Conservation (phyloP, 2,888 invertebrate species). For the Tineola bisselliella region DNA sequence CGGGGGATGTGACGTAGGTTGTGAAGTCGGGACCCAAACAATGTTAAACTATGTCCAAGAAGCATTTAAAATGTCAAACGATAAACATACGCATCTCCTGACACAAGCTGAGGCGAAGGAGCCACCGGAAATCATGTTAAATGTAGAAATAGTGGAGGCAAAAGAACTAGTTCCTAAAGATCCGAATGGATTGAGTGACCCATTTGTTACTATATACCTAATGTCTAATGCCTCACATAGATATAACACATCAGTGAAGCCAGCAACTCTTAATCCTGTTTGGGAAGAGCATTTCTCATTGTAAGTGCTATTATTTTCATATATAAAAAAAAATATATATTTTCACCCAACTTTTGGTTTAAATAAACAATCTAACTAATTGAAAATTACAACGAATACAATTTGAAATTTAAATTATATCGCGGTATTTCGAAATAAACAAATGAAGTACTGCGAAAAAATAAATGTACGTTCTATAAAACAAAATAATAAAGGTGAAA, state of each 20-base stretch:
- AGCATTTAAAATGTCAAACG: constrained; percentile 78
- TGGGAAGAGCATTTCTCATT: constrained; percentile 99
- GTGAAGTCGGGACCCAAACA: constrained; percentile 74
- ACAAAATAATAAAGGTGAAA: too few relatives aligned
- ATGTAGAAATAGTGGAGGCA: constrained; percentile 87
- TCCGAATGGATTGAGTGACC: constrained; percentile 94
- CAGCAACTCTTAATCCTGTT: constrained; percentile 85
- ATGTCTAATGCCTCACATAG: constrained; percentile 80
- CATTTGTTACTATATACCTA: constrained; percentile 92
- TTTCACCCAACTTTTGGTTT: too few relatives aligned
- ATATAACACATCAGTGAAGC: constrained; percentile 92
- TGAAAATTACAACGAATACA: too few relatives aligned
- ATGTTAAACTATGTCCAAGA: constrained; percentile 82
- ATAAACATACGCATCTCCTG: constrained; percentile 77
- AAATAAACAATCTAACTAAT: too few relatives aligned
- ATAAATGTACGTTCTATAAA: too few relatives aligned
- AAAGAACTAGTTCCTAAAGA: constrained; percentile 87
- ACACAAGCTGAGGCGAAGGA: constrained; percentile 80
- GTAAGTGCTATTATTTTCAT: constrained; percentile 67
- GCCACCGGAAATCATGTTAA: constrained; percentile 84
- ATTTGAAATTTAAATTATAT: too few relatives aligned
- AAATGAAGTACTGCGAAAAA: too few relatives aligned
- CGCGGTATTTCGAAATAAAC: too few relatives aligned
- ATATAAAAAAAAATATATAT: too few relatives aligned
- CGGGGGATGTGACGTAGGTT: constrained; percentile 80